Evolutionary conservation across 1,140 invertebrate species (phyloP).

Genomic region (Neodiprion fabricii): DNA sequence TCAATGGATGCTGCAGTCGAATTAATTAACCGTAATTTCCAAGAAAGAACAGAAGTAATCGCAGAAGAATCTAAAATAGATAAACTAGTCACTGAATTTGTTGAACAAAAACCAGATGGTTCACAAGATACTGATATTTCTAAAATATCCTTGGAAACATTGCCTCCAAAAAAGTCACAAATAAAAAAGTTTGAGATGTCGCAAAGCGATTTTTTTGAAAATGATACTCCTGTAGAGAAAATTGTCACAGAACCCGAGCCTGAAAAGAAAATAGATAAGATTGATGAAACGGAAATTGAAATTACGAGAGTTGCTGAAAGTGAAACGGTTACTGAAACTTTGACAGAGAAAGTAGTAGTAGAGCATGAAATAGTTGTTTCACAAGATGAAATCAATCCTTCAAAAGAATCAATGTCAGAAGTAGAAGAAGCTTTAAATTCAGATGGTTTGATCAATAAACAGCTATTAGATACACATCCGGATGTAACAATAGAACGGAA

Average conservation of each 20-base stretch:
- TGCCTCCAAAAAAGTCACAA: slow-evolving; percentile 56
- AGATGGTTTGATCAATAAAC: neutral
- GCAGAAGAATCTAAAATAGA: slow-evolving; percentile 14
- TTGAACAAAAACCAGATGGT: neutral
- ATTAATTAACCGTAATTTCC: neutral
- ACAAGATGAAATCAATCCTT: neutral
- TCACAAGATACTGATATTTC: slow-evolving; percentile 5
- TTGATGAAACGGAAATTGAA: slow-evolving; percentile 11
- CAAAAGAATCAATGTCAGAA: neutral
- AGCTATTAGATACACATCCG: neutral
- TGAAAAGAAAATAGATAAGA: slow-evolving; percentile 13
- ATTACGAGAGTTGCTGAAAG: slow-evolving; percentile 12
- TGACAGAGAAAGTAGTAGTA: neutral
- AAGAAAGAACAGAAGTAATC: neutral
- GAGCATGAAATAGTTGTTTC: neutral
- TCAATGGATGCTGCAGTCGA: slow-evolving; percentile 1
- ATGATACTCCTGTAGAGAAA: slow-evolving; percentile 15
- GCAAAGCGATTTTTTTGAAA: slow-evolving; percentile 45
- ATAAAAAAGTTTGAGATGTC: slow-evolving; percentile 59
- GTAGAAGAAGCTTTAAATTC: neutral
- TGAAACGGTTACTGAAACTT: neutral
- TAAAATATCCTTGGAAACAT: slow-evolving; percentile 39
- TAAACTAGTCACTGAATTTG: neutral
- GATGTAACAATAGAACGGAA: neutral
- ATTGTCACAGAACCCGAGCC: slow-evolving; percentile 9